phyloP scores from a whole-genome alignment of 1,140 invertebrate species.

The Drosophila pandora region DNA sequence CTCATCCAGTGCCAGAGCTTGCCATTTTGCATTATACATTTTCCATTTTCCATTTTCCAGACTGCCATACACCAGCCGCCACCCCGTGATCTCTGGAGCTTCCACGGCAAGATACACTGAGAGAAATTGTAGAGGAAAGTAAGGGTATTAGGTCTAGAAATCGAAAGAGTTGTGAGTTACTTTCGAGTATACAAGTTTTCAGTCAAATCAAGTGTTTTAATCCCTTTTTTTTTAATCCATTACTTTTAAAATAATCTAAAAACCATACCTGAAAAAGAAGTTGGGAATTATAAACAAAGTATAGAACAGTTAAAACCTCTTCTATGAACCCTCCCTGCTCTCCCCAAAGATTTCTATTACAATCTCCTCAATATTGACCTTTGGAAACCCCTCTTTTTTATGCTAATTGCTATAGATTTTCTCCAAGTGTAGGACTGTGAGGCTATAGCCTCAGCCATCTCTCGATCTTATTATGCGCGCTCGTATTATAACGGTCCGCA shows the following conservation, averaged over 20 bases:
- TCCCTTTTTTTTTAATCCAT: no score
- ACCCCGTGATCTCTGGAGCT: background rate
- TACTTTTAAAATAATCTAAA: no score
- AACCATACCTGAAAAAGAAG: no score
- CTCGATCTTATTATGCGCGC: slow-evolving; percentile 74
- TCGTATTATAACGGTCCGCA: slow-evolving; percentile 77
- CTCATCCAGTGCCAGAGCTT: slow-evolving; percentile 12
- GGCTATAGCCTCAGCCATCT: slow-evolving; percentile 17
- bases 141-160: no score
- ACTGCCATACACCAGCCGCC: slow-evolving; percentile 6
- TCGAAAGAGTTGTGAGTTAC: no score
- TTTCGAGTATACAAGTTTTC: background rate
- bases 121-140: no score
- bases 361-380: background rate
- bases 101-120: background rate
- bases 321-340: no score
- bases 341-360: background rate
- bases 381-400: background rate
- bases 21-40: slow-evolving; percentile 25
- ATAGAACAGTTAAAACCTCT: no score
- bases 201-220: no score
- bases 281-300: no score
- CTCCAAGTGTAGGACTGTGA: background rate
- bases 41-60: slow-evolving; percentile 38
- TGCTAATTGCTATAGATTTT: background rate